These are phyloP conservation scores for Tupaia chinensis DNA, from an alignment of 2,113 vertebrate genomes.

Conservation along the genomic window DNA sequence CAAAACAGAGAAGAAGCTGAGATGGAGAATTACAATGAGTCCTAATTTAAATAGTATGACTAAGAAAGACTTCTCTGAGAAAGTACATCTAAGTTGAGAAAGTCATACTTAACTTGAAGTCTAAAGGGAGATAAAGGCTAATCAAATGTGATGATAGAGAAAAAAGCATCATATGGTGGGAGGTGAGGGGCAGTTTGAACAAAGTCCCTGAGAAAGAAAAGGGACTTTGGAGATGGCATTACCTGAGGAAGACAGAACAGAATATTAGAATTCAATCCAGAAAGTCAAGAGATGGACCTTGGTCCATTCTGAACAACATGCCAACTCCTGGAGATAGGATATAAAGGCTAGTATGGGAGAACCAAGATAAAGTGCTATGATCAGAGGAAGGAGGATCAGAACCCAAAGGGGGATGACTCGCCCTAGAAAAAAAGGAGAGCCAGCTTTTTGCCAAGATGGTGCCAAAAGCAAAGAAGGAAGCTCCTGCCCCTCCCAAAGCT, in stretches of 20 bases:
- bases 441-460: no score
- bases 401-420: background rate
- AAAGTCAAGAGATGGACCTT: background rate
- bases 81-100: background rate
- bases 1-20: background rate
- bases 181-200: background rate
- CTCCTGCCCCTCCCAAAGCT: no score
- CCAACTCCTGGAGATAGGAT: background rate
- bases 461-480: no score
- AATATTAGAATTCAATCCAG: background rate
- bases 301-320: background rate
- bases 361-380: background rate
- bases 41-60: background rate
- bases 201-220: background rate
- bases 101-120: background rate
- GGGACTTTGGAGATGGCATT: background rate
- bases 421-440: background rate
- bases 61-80: background rate
- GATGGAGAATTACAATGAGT: background rate
- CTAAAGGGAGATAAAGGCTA: slow-evolving; percentile 16
- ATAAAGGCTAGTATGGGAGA: background rate
- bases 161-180: background rate
- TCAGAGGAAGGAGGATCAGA: background rate
- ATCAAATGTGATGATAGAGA: background rate
- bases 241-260: background rate